Evolutionary conservation across 2,888 invertebrate species (phyloP), one percentile per base, ranked within the genome.

Genomic region (Spodoptera littoralis): DNA sequence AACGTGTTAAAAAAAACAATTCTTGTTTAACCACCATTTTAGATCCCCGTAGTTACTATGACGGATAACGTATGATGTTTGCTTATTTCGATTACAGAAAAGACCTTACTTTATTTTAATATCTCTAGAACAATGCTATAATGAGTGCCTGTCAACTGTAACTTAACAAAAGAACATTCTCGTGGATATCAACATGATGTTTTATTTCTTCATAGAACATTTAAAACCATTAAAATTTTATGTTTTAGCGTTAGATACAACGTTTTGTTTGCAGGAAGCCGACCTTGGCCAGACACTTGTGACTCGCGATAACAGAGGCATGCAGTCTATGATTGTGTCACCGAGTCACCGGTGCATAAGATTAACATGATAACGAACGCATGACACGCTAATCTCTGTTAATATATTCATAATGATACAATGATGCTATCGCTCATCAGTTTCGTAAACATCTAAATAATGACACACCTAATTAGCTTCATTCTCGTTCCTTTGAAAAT

Each of bases 301-400:
- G 53, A 42, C 13, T 12, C 22, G 45, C 75, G 90, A 91, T 91
- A 90, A 90, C 82, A 84, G 67, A 78, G 80, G 82, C 75, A 83
- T 88, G 84, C 82, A 83, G 65, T 76, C 68, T 70, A 63, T 70
- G 80, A 78, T 69, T 79, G 73, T 83, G 83, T 81, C 79, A 83
- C 73, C 79, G 68, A 77, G 79, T 77, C 78, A 79, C 70, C 83
- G 81, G 85, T 90, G 88, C 88, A 91, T 87, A 83, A 86, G 84
- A 89, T 88, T 84, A 87, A 81, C 77, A 73, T 82, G 88, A 90
- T 90, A 88, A 86, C 73, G 72, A 73, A 45, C 62, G 59, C 62
- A 42, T 79, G 76, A 80, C 77, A 73, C 71, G 77, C 73, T 84
- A 83, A 86, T 85, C 83, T 74, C 43, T 65, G 72, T 70, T 63